phyloP scores from a whole-genome alignment of 2,797 vertebrate species.

The Ctenochaetus hawaiiensis region DNA sequence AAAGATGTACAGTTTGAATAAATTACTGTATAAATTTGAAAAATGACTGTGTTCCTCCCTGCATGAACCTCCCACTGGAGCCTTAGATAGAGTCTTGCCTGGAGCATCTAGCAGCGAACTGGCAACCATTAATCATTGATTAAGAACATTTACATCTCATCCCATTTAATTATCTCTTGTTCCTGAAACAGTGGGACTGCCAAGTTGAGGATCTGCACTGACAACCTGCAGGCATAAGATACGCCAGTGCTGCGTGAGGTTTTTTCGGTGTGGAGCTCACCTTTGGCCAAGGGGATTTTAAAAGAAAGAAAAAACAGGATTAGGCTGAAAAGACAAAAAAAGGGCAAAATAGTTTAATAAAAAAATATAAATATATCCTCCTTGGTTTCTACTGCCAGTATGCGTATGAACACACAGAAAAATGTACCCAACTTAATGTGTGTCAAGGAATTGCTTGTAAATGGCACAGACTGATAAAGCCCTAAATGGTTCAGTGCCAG shows the following conservation, averaged over 20 bases:
- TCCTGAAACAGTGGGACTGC: slow-evolving; percentile 67
- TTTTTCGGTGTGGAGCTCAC: slow-evolving; percentile 54
- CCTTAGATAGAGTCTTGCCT: slow-evolving; percentile 57
- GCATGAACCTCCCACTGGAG: slow-evolving; percentile 72
- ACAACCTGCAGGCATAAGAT: slow-evolving; percentile 42
- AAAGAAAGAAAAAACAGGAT: background rate
- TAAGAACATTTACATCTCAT: slow-evolving; percentile 75
- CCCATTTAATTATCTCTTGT: slow-evolving; percentile 72
- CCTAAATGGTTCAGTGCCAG: slow-evolving; percentile 18
- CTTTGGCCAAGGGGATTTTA: slow-evolving; percentile 30
- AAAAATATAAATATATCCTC: slow-evolving; percentile 21
- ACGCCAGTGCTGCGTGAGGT: slow-evolving; percentile 18
- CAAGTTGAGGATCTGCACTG: slow-evolving; percentile 41
- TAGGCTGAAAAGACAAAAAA: background rate
- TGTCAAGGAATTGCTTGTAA: slow-evolving; percentile 30
- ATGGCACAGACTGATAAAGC: slow-evolving; percentile 23
- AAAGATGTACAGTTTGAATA: slow-evolving; percentile 57
- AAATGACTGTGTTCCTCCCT: slow-evolving; percentile 58
- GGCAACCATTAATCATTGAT: slow-evolving; percentile 79
- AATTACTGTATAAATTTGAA: slow-evolving; percentile 52
- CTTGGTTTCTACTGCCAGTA: background rate
- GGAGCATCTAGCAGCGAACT: slow-evolving; percentile 58
- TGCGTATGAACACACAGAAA: too few species aligned
- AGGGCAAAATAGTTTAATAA: slow-evolving; percentile 7
- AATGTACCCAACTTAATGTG: background rate